Conservation (phyloP, 2,113 vertebrate genomes). For the Mola mola region DNA sequence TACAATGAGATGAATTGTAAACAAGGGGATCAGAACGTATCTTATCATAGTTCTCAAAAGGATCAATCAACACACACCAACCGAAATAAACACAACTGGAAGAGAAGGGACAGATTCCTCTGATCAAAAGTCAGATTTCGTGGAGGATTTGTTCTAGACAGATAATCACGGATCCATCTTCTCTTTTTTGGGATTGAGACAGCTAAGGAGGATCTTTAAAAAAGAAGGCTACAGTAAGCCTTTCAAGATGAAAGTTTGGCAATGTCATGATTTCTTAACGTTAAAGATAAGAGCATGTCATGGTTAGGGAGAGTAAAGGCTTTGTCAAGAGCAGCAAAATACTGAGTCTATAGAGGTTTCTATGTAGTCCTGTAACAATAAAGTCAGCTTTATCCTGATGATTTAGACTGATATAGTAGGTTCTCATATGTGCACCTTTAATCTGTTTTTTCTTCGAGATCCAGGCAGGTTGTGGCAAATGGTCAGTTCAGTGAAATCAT, state of each 20-base stretch:
- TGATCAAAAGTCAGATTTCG: background rate
- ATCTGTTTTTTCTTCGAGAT: too few relatives aligned
- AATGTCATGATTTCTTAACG: slow-evolving; percentile 17
- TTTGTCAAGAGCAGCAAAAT: slow-evolving; percentile 44
- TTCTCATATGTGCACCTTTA: too few relatives aligned
- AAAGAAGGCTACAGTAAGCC: slow-evolving; percentile 5
- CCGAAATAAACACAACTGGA: too few relatives aligned
- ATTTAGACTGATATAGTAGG: background rate
- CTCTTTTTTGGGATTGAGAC: background rate
- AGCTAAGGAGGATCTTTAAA: slow-evolving; percentile 10
- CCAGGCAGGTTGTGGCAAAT: too few relatives aligned
- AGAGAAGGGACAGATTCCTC: too few relatives aligned
- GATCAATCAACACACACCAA: too few relatives aligned
- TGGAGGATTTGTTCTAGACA: background rate
- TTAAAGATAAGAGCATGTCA: slow-evolving; percentile 6
- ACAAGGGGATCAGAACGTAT: too few relatives aligned
- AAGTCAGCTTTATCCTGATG: slow-evolving; percentile 19
- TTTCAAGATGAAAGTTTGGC: slow-evolving; percentile 46
- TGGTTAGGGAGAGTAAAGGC: slow-evolving; percentile 28
- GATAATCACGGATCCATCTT: background rate
- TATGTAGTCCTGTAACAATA: slow-evolving; percentile 28
- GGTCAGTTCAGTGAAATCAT: too few relatives aligned
- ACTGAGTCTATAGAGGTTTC: too few relatives aligned
- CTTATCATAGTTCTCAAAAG: too few relatives aligned
- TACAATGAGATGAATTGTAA: too few relatives aligned